A percentile compares a stretch with the other conserved stretches of the same genome.
These are phyloP conservation scores for Nycticebus coucang DNA, from an alignment of 2,113 vertebrate species.

Conservation along the genomic window DNA sequence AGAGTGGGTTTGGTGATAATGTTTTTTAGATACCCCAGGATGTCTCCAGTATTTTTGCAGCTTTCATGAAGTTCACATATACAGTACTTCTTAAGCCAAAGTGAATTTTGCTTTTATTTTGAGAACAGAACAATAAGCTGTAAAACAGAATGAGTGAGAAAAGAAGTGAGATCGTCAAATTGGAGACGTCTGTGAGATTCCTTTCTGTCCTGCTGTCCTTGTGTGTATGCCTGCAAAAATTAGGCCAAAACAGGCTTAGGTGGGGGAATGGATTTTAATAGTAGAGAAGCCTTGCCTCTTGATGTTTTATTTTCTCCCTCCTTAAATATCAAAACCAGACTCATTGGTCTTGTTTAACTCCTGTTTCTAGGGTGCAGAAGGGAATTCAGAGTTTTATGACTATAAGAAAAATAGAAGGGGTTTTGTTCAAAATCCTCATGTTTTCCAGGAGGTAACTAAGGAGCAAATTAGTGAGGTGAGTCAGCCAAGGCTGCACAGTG, in stretches of 20 bases:
- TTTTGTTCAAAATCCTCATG: neutral
- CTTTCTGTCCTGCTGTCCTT: neutral
- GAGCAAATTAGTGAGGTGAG: neutral
- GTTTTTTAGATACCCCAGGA: neutral
- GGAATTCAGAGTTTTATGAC: constrained; percentile 40
- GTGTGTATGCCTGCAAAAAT: neutral
- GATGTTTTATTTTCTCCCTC: constrained; percentile 47
- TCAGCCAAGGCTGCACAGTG: neutral
- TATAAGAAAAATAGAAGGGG: neutral
- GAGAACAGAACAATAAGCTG: neutral
- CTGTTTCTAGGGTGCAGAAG: constrained; percentile 53
- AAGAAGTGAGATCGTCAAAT: constrained; percentile 18
- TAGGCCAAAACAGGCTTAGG: constrained; percentile 42
- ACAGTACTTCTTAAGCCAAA: neutral
- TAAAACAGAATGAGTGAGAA: constrained; percentile 5
- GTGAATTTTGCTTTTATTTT: constrained; percentile 45
- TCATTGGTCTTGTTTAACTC: constrained; percentile 54
- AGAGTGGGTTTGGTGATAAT: neutral
- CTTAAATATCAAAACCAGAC: constrained; percentile 50
- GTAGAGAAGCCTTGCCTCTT: constrained; percentile 25
- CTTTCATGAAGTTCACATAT: neutral
- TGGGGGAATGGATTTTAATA: constrained; percentile 17
- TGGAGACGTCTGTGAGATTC: neutral
- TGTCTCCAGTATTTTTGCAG: neutral
- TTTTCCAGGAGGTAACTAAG: neutral